These are phyloP conservation scores for Asarcornis scutulata DNA, from an alignment of 2,113 vertebrate genomes.

Conservation along the genomic window DNA sequence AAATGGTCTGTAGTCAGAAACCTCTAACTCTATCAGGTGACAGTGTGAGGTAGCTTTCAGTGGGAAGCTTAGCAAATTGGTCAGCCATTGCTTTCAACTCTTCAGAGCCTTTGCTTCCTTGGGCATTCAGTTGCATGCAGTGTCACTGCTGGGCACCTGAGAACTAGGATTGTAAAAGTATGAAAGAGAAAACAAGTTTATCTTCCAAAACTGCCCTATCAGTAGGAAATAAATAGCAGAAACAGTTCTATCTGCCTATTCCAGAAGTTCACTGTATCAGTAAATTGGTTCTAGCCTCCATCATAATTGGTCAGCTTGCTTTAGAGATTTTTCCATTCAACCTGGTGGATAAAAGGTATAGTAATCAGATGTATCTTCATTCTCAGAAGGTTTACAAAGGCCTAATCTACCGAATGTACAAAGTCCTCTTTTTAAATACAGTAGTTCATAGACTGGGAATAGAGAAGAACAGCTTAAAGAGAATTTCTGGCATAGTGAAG, in stretches of 20 bases:
- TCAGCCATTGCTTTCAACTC: not conserved
- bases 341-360: not conserved
- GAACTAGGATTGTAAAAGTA: not conserved
- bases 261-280: not conserved
- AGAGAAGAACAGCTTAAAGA: not conserved
- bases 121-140: not conserved
- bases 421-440: not conserved
- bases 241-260: not conserved
- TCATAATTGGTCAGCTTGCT: not conserved
- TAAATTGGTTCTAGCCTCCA: not conserved
- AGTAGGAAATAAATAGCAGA: not conserved
- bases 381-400: not conserved
- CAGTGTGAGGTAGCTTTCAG: not conserved
- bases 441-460: not conserved
- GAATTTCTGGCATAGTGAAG: not conserved
- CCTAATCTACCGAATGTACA: not conserved
- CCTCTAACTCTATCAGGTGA: not conserved
- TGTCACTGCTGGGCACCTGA: not conserved
- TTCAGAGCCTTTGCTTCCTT: not conserved
- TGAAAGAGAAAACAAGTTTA: not conserved
- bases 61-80: not conserved
- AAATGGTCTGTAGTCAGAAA: not conserved
- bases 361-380: not conserved
- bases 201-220: not conserved
- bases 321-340: not conserved